Base-by-base conservation (phyloP, 2,888 invertebrate genomes). In the Lutraria lutraria region DNA sequence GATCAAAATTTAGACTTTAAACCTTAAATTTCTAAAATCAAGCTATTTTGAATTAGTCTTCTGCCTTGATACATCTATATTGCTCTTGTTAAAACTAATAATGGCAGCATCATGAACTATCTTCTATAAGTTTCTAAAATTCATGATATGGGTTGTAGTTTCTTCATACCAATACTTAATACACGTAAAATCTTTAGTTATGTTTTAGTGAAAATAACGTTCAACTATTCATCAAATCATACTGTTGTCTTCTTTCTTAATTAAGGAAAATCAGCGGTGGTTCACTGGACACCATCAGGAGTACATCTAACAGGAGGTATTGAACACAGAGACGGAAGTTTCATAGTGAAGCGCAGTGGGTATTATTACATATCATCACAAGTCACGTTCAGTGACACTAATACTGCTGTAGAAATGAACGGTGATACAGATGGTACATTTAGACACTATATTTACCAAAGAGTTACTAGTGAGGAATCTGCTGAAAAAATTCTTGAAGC, bases 331-430 rank as follows among this genome's bases (percentile, higher is more conserved):
- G 29, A 81, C 31, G 81, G 81, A 29, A 52, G 56, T 29, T 31
- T 81, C 29, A 19, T 56, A 19, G 21, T 52, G 15, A 81, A 54
- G 15, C 25, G 25, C 21, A 52, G 52, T 53, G 81, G 81, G 13
- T 81, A 52, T n/a, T 81, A 81, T n/a, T 81, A 81, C 34, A 53
- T 56, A 3, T 81, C 56, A 29, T 81, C 81, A 13, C 81, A 81
- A 56, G 31, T 81, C 19, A 81, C 0, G 12, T 68, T 68, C 63
- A 68, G 63, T 25, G 63, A 68, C 25, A 68, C n/a, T 3, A n/a
- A 12, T 3, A 25, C 63, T 25, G 25, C 25, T 25, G 56, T 19
- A 12, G 15, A 15, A 56, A 15, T 56, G 56, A 15, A 16, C 19
- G 56, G 13, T 19, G 19, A 56, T 56, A 56, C n/a, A 25, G 63